phyloP scores from a whole-genome alignment of 2,888 invertebrate species.

The Cordilura impudica region DNA sequence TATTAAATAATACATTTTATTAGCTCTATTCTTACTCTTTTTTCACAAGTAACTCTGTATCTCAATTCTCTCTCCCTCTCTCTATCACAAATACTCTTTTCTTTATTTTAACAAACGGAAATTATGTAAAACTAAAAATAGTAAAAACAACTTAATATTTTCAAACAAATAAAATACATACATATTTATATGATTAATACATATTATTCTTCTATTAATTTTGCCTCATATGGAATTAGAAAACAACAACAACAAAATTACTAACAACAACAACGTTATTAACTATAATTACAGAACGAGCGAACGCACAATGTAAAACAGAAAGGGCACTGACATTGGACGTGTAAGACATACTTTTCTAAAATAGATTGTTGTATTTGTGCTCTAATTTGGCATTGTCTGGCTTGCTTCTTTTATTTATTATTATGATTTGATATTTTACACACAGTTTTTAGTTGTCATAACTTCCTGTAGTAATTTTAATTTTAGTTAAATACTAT shows the following conservation, averaged over 20 bases:
- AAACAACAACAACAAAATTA: neutral
- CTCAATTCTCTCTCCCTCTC: neutral
- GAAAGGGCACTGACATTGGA: conserved; percentile 62
- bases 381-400: conserved; percentile 31
- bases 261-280: conserved; percentile 12
- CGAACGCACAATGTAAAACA: neutral
- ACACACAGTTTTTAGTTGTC: conserved; percentile 10
- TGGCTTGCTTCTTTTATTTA: neutral
- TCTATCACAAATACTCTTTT: neutral
- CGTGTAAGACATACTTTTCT: conserved; percentile 9
- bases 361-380: neutral
- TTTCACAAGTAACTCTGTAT: neutral
- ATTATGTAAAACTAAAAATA: conserved; percentile 47
- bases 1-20: conserved; percentile 12
- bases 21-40: neutral
- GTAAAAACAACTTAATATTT: conserved; percentile 28
- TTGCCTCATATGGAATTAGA: conserved; percentile 17
- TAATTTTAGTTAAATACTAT: conserved; percentile 19
- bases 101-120: conserved; percentile 28
- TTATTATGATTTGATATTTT: conserved; percentile 6
- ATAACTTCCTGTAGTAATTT: conserved; percentile 44
- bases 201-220: conserved; percentile 21
- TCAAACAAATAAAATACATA: neutral
- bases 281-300: conserved; percentile 33
- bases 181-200: neutral